Evolutionary conservation across 1,140 invertebrate species (phyloP), one percentile per base, ranked within the genome.

Genomic region (Hylyphantes graminicola): DNA sequence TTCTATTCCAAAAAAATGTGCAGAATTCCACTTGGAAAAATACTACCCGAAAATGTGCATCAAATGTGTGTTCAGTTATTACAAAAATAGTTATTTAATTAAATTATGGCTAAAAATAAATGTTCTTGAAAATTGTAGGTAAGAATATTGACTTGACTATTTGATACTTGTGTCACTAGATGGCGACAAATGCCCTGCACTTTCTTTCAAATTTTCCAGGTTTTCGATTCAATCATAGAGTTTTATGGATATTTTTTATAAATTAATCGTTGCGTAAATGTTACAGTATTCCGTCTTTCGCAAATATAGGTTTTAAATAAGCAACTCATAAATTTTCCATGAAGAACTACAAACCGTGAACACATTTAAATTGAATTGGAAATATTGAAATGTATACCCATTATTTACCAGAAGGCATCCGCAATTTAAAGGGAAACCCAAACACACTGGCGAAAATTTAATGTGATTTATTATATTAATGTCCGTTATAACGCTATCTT

Each of bases 401-500:
- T 35, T 35, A 35, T 35, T 35, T 35, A 15, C 57, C 57, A 61
- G 57, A 12, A 15, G 57, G 57, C 12, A 17, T 61, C 17, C 12
- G 17, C 12, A 61, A 61, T 15, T 15, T 12, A 17, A 17, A 6
- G 12, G 6, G 57, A 61, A 61, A 15, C 6, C 3, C 57, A 15
- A 12, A 15, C 57, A 17, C 57, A 61, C 57, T 17, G 17, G 57
- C 10, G 35, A 76, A 76, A 63, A 76, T 76, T 63, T 64, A 76
- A 64, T 50, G 15, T 76, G 59, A 76, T 76, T 76, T 76, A 76
- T 76, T 64, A 48, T 54, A 64, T 76, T 76, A 76, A 76, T 64
- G 51, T 76, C 48, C 17, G 35, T 63, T 75, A 51, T 53, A 15
- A 15, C n/a, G 6, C 50, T n/a, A 19, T 55, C 51, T 73, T 73